Evolutionary conservation across 2,113 vertebrate species (phyloP), one percentile per base, ranked within the genome.

Genomic region (Tenebrosternarchus preto): DNA sequence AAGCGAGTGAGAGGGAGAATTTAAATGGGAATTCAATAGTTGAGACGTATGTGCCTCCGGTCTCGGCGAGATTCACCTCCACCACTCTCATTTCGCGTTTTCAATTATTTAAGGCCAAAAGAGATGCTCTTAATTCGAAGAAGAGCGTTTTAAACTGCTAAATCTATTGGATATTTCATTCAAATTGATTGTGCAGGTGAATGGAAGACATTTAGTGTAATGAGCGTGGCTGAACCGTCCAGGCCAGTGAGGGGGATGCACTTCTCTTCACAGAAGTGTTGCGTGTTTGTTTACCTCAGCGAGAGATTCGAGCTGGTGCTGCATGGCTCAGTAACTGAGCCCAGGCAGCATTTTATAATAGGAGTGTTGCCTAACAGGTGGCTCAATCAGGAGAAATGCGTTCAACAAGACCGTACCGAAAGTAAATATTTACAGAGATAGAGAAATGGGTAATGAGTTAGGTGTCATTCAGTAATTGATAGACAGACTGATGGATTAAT

Each of bases 61-160:
- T 73, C 72, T 82, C 50, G 6, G 71, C 31, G 0, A 63, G 77
- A 77, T 80, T 81, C 72, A 66, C 60, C 59, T 85, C 75, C 68
- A 46, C 72, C 71, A 29, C 72, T 67, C 77, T 85, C 80, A 82
- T 84, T 86, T 83, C 56, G 77, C 75, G 79, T 86, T 86, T 87
- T 87, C 80, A 87, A 86, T 87, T 85, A 86, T 87, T 87, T 82
- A 87, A 81, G 80, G 75, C 84, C 81, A 81, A 80, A 82, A 66
- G 33, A 74, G 78, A 76, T 84, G 73, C 78, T 80, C 77, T 82
- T 87, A 83, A 81, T 87, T 87, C 71, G 73, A 78, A 73, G 22
- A 83, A 83, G 77, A 59, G 50, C 85, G 78, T 80, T 86, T 88
- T 83, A 80, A 86, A 87, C 68, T 57, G 25, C 57, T 33, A 69